Base-by-base conservation (phyloP, 2,888 invertebrate species). In the Alloscopus bannaensis region DNA sequence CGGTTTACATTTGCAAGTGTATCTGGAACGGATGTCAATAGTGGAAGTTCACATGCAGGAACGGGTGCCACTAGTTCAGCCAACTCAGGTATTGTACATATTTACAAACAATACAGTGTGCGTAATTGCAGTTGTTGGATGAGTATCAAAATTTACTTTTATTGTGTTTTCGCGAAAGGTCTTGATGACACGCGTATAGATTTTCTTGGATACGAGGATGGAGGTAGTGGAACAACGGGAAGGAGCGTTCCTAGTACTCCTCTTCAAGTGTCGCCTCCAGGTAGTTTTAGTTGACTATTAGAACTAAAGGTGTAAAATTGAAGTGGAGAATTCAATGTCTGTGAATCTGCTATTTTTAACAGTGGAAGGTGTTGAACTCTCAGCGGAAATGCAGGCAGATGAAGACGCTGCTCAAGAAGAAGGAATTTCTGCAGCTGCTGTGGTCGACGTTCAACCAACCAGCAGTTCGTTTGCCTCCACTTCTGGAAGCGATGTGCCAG, bases 181-280 rank as follows among this genome's bases (percentile, higher is more conserved):
- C 92, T 94, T 90, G 94, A 93, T 88, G 94, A 94, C 88, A 93
- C 93, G 60, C 91, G 93, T 87, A 91, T 62, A 88, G 94, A 94
- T 88, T 90, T 93, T 40, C 91, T 92, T 86, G 91, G 91, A 84
- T 88, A 91, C 82, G 91, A 91, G 84, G 91, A 91, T 87, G 88
- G 65, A 24, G 71, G 78, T 13, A 72, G 71, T 60, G 91, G 92
- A 57, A 91, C 59, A 0, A 79, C 92, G 36, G 93, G 92, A 3
- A 89, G 93, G 60, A 92, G 92, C 86, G 92, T 93, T 24, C 93
- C 93, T 0, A 92, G 91, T 40, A 93, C 92, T 0, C 92, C 92
- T 1, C 88, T 91, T 40, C 78, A 79, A 60, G 91, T 91, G 77
- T 93, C 91, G 60, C 93, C 91, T 71, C 91, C 89, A 88, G 89